phyloP scores from a whole-genome alignment of 2,888 invertebrate genomes.

The Masnerella sp. region DNA sequence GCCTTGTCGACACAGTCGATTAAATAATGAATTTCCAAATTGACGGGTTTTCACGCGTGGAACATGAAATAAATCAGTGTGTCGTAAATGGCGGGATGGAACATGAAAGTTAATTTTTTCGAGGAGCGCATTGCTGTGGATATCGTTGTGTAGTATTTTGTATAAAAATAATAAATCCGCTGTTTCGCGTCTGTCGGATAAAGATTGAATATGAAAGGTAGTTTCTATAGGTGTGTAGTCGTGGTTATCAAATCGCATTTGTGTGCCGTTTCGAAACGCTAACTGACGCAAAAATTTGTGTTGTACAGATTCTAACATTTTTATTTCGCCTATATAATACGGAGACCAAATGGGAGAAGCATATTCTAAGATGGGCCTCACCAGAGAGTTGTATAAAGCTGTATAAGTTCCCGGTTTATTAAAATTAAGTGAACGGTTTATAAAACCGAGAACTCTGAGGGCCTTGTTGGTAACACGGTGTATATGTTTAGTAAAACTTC shows the following conservation, averaged over 20 bases:
- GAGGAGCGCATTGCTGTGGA: neutral
- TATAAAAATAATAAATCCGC: neutral
- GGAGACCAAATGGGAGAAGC: too few relatives aligned
- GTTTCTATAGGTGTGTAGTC: neutral
- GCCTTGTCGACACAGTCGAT: neutral
- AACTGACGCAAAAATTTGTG: neutral
- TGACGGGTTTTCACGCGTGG: neutral
- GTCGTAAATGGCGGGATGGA: neutral
- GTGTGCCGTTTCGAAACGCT: neutral
- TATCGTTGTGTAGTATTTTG: neutral
- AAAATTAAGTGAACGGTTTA: slow-evolving; percentile 4
- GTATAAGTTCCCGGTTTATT: slow-evolving; percentile 12
- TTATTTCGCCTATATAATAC: too few relatives aligned
- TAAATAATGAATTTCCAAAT: neutral
- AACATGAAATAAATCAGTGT: neutral
- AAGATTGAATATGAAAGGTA: neutral
- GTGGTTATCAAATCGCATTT: neutral
- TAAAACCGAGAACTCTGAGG: slow-evolving; percentile 3
- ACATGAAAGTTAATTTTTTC: neutral
- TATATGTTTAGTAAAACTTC: slow-evolving; percentile 15
- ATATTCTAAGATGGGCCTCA: too few relatives aligned
- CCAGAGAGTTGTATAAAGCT: neutral
- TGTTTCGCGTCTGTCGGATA: neutral
- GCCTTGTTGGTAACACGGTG: neutral
- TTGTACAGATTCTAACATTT: too few relatives aligned